A percentile compares a stretch with the other conserved stretches of the same genome.
These are phyloP conservation scores for Hipparchia semele DNA, from an alignment of 2,888 invertebrate species.

Conservation along the genomic window DNA sequence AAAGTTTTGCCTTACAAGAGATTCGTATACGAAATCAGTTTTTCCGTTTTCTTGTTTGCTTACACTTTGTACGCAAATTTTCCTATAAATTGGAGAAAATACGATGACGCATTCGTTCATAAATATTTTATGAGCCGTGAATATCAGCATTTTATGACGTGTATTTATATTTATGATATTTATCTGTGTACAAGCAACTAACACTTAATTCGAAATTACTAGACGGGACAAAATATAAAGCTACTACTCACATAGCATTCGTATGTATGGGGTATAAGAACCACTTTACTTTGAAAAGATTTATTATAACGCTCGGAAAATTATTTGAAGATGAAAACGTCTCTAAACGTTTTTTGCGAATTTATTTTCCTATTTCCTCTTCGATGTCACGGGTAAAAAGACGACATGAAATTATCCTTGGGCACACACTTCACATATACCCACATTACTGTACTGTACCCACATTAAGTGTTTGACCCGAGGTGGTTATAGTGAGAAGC, in stretches of 20 bases:
- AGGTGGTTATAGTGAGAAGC: conserved; percentile 18
- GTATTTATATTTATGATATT: neutral
- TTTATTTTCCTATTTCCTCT: conserved; percentile 6
- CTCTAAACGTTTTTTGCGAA: neutral
- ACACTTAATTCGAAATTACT: neutral
- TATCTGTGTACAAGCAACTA: neutral
- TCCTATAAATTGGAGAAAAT: conserved; percentile 6
- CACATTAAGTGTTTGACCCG: conserved; percentile 24
- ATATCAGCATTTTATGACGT: neutral
- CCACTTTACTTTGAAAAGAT: neutral
- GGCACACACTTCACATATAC: conserved; percentile 17
- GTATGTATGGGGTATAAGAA: neutral
- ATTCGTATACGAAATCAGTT: neutral
- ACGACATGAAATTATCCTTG: conserved; percentile 13
- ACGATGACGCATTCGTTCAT: conserved; percentile 5
- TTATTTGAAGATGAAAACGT: neutral
- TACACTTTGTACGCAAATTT: conserved; percentile 8
- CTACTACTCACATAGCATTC: no score
- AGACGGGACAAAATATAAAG: neutral
- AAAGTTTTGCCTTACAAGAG: neutral
- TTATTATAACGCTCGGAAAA: neutral
- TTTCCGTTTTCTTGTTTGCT: conserved; percentile 8
- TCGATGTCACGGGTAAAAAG: conserved; percentile 9
- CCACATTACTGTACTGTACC: neutral
- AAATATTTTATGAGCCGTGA: conserved; percentile 11